phyloP scores from a whole-genome alignment of 2,888 invertebrate genomes.

The Cyclophora albipunctata region DNA sequence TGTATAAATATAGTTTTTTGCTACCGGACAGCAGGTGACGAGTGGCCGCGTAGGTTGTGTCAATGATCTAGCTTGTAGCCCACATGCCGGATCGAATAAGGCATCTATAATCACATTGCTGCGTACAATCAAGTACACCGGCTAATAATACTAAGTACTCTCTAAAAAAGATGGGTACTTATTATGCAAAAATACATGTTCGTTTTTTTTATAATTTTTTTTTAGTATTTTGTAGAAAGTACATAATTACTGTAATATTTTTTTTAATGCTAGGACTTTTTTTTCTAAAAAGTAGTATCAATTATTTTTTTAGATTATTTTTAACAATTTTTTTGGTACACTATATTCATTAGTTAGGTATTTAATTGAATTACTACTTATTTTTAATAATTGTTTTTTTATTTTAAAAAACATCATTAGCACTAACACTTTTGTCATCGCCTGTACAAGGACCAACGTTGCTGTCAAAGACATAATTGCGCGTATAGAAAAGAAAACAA shows the following conservation, averaged over 20 bases:
- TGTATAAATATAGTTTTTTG: conserved; percentile 35
- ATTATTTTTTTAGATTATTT: too few species aligned
- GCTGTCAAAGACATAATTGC: conserved; percentile 72
- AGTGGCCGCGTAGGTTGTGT: conserved; percentile 69
- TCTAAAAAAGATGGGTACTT: too few species aligned
- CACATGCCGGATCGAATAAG: conserved; percentile 72
- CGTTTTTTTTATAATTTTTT: too few species aligned
- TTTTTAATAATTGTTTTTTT: too few species aligned
- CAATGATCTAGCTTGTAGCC: conserved; percentile 72
- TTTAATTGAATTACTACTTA: too few species aligned
- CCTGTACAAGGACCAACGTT: conserved; percentile 47
- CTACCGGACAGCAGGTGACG: conserved; percentile 60
- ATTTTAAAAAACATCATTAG: conserved; percentile 2
- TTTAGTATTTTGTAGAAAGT: not conserved
- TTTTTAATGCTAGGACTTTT: too few species aligned
- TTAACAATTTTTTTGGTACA: too few species aligned
- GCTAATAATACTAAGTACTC: too few species aligned
- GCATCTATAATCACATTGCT: conserved; percentile 64
- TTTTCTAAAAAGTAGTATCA: too few species aligned
- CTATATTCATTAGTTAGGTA: too few species aligned
- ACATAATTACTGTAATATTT: not conserved
- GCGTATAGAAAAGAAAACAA: conserved; percentile 59
- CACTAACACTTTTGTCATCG: conserved; percentile 36
- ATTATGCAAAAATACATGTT: too few species aligned
- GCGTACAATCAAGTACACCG: conserved; percentile 4